Base-by-base conservation (phyloP, 2,113 vertebrate genomes). In the Bungarus multicinctus region DNA sequence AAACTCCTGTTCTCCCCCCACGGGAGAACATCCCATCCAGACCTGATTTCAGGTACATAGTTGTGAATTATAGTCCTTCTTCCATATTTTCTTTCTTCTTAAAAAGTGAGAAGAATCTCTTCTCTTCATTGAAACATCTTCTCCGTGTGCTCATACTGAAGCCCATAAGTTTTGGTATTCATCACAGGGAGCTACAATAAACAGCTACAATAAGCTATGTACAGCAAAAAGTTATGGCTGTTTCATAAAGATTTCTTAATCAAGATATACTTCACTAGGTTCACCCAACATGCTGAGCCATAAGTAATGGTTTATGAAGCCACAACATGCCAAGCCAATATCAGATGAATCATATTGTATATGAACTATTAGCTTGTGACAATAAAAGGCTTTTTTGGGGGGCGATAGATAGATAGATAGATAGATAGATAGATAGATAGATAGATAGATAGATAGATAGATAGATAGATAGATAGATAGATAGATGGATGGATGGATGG, bases 1-100 rank as follows among this genome's bases (percentile, higher is more conserved):
- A 95, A 89, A 91, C 96, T 86, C 99, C 99, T 18, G 98, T 93
- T 92, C 97, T 99, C 81, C 99, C 99, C 39, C 98, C 98, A 45
- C 98, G 99, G 93, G 34, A 3, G 3, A 98, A 97, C 54, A 93
- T 95, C 87, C 98, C 97, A 25, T 94, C 95, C 89, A 90, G 43
- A 25, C 87, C 95, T 92, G 97, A 97, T 90, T n/a, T 94, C 16
- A 95, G 1, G 97, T 98, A 97, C 97, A 97, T 94, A 85, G 94
- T 90, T 30, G 14, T 85, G 12, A 93, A 87, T 43, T 86, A n/a
- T 90, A 30, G 1, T 60, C 10, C 16, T 14, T 50, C 89, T 89
- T 5, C 25, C 7, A 25, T 54, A 39, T 23, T 23, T 14, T 57
- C 54, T 30, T 50, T 53, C 27, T n/a, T 57, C 22, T 25, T 22